Conservation (phyloP, 2,888 invertebrate species). For the Drosophila yooni region DNA sequence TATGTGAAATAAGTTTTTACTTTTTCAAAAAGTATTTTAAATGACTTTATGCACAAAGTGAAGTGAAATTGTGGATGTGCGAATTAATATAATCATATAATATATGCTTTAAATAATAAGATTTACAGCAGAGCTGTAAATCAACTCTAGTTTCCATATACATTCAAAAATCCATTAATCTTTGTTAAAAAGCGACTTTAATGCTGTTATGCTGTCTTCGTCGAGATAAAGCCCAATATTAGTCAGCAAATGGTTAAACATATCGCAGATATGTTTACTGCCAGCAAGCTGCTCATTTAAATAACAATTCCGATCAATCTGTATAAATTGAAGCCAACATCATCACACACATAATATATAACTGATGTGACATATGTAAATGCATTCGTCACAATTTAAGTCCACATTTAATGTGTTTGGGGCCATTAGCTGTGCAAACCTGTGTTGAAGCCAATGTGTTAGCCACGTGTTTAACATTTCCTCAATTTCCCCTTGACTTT, state of each 20-base stretch:
- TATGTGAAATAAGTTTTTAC: not conserved
- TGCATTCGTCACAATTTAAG: conserved; percentile 30
- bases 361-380: conserved; percentile 21
- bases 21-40: too few species aligned
- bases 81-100: too few species aligned
- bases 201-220: not conserved
- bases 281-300: not conserved
- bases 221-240: not conserved
- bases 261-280: not conserved
- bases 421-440: conserved; percentile 23
- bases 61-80: too few species aligned
- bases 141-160: not conserved
- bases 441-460: conserved; percentile 20
- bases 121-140: not conserved
- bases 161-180: not conserved
- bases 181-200: not conserved
- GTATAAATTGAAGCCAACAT: not conserved
- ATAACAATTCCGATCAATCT: not conserved
- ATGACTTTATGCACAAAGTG: too few species aligned
- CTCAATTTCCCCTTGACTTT: not conserved
- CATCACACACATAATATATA: not conserved
- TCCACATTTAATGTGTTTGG: conserved; percentile 22
- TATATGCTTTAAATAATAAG: not conserved
- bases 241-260: not conserved
- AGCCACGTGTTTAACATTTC: conserved; percentile 9